Conservation (phyloP, 35 echinoderm and acorn worm species). For the Acanthaster planci region DNA sequence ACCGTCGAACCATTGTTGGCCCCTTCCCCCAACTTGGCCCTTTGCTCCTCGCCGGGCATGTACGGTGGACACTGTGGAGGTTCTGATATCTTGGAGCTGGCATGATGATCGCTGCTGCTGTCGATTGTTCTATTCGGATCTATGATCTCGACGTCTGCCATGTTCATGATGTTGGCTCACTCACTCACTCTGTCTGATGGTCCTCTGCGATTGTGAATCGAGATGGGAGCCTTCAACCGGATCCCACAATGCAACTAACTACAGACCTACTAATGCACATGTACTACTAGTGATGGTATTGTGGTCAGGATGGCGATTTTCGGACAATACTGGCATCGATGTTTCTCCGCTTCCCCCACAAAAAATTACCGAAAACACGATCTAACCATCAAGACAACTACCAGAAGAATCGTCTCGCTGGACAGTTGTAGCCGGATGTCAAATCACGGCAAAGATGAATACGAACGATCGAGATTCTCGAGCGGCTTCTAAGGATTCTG, state of each 20-base stretch:
- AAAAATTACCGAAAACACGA: no score
- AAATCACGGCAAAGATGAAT: no score
- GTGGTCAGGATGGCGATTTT: no score
- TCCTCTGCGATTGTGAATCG: background rate
- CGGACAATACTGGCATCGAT: no score
- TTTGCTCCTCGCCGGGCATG: background rate
- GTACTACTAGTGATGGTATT: no score
- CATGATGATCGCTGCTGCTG: background rate
- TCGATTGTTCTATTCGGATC: background rate
- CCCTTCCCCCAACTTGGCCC: background rate
- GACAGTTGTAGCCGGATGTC: no score
- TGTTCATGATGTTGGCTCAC: background rate
- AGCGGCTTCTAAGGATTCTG: no score
- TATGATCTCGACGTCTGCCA: background rate
- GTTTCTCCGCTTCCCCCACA: no score
- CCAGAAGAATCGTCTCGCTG: no score
- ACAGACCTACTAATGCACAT: no score
- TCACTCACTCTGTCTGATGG: background rate
- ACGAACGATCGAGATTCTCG: no score
- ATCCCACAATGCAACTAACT: background rate
- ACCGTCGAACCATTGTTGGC: conserved; percentile 31
- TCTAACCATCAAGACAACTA: no score
- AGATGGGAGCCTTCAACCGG: background rate
- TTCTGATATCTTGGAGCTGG: background rate
- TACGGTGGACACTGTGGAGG: background rate